These are phyloP conservation scores for Calidris pugnax DNA, from an alignment of 2,113 vertebrate genomes.

Conservation along the genomic window DNA sequence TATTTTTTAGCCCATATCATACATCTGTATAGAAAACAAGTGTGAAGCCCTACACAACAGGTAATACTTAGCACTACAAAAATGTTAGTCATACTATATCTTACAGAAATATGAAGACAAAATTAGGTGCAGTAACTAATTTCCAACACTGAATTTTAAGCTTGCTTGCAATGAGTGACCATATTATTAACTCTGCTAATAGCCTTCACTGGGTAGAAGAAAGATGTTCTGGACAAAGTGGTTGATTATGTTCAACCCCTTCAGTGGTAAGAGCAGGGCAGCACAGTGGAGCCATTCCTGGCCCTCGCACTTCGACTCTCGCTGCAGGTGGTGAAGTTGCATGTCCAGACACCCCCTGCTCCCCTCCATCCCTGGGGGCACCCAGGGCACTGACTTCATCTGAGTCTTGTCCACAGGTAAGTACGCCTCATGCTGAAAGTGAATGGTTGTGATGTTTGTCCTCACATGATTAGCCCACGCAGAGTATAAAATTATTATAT, in stretches of 20 bases:
- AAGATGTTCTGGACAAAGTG: not conserved
- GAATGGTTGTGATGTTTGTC: rapidly evolving
- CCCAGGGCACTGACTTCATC: rapidly evolving
- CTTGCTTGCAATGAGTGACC: not conserved
- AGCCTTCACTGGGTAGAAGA: not conserved
- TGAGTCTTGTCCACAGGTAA: not conserved
- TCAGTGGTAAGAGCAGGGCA: not conserved
- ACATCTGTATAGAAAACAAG: not conserved
- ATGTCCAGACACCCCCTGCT: rapidly evolving
- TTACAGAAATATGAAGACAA: not conserved
- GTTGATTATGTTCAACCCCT: not conserved
- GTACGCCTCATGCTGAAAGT: rapidly evolving
- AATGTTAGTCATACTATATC: not conserved
- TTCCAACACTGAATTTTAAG: not conserved
- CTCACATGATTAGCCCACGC: not conserved
- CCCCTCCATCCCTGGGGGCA: not conserved
- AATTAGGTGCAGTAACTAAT: not conserved
- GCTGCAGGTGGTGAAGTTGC: rapidly evolving
- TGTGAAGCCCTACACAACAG: not conserved
- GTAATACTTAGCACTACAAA: not conserved
- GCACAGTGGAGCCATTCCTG: rapidly evolving
- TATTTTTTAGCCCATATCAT: not conserved
- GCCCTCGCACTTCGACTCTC: not conserved
- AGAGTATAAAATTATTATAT: not conserved
- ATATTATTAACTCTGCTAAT: not conserved